Conservation (phyloP, 2,797 vertebrate genomes). For the Fringilla coelebs region DNA sequence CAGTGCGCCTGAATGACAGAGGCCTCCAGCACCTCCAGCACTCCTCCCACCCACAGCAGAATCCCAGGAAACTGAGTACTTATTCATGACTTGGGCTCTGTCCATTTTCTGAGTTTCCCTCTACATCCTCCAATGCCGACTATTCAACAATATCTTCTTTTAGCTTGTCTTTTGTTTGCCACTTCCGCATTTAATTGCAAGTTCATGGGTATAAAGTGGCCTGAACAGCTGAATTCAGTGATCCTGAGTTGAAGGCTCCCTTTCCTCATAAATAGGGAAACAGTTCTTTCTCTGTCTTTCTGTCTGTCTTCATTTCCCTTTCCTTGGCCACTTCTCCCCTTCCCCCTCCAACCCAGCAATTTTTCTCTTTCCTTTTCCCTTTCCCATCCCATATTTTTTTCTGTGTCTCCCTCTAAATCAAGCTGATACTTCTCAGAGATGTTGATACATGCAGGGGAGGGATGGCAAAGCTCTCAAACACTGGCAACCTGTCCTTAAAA, state of each 20-base stretch:
- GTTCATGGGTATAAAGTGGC: slow-evolving; percentile 85
- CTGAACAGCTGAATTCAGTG: slow-evolving; percentile 75
- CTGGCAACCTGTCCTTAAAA: not conserved
- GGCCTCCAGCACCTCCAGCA: slow-evolving; percentile 57
- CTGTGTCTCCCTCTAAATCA: not conserved
- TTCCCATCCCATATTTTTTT: not conserved
- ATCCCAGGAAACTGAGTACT: slow-evolving; percentile 75
- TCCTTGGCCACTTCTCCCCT: not conserved
- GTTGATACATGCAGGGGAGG: not conserved
- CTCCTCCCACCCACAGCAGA: slow-evolving; percentile 49
- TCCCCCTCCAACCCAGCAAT: not conserved
- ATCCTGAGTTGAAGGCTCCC: slow-evolving; percentile 49
- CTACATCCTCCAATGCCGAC: slow-evolving; percentile 55
- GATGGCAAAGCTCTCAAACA: not conserved
- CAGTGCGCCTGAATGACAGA: slow-evolving; percentile 70
- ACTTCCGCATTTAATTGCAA: slow-evolving; percentile 90
- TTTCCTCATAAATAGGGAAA: slow-evolving; percentile 59
- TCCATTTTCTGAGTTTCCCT: slow-evolving; percentile 64
- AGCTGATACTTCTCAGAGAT: not conserved
- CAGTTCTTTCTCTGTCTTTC: slow-evolving; percentile 68
- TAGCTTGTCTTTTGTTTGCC: slow-evolving; percentile 79
- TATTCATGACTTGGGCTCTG: slow-evolving; percentile 82
- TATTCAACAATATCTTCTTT: slow-evolving; percentile 88
- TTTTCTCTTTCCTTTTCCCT: not conserved
- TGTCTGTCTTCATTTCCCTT: slow-evolving; percentile 33